Conservation (phyloP, 2,888 invertebrate species). For the Magallana nippona region DNA sequence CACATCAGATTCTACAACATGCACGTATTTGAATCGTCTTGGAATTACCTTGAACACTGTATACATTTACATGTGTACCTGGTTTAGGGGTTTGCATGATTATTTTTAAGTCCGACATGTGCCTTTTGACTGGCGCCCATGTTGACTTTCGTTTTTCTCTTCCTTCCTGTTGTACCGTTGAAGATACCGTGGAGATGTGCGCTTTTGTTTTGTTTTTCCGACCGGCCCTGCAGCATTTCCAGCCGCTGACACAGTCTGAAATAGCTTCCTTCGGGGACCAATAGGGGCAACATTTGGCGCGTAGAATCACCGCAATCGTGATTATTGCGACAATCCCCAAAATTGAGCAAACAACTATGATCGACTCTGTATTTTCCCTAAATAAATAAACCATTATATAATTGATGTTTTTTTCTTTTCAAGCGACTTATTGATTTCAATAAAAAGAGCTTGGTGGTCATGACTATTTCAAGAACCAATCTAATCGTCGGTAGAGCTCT, state of each 20-base stretch:
- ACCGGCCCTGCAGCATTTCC: background rate
- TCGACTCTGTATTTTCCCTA: background rate
- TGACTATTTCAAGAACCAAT: no score
- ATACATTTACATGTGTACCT: background rate
- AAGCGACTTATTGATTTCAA: no score
- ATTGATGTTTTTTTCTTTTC: no score
- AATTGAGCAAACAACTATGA: background rate
- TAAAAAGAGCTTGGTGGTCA: no score
- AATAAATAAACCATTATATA: background rate
- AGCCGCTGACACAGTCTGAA: background rate
- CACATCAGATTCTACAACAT: no score
- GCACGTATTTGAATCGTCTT: no score
- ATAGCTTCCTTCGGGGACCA: background rate
- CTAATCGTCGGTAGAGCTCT: no score
- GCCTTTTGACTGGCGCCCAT: background rate
- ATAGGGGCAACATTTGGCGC: background rate
- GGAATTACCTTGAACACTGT: no score
- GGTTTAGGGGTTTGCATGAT: conserved; percentile 2
- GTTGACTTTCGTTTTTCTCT: background rate
- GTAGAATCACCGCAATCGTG: background rate
- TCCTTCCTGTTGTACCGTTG: no score
- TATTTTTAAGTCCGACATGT: background rate
- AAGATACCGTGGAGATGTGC: no score
- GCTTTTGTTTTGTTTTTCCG: background rate
- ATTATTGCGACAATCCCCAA: background rate